Percentiles rank a stretch among this genome's conserved stretches.
These are phyloP conservation scores for Coenobita brevimanus DNA, from an alignment of 1,140 invertebrate genomes.

Conservation along the genomic window DNA sequence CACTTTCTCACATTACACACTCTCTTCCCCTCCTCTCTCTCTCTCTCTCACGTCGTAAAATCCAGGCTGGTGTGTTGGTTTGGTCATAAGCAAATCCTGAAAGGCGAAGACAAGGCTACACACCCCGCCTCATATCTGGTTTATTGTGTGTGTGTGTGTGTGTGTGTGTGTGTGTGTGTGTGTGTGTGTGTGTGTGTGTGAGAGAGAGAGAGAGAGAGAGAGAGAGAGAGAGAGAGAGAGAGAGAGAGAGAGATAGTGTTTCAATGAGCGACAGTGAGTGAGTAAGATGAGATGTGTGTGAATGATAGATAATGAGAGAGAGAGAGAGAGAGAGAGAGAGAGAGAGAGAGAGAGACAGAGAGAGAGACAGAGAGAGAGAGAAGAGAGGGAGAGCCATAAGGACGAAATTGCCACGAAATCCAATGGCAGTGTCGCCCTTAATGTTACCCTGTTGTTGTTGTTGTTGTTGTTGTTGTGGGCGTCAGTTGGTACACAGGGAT, in stretches of 20 bases:
- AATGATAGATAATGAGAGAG: not conserved
- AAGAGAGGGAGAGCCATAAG: too few species aligned
- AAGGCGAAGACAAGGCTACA: not conserved
- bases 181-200: constrained; percentile 15
- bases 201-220: constrained; percentile 9
- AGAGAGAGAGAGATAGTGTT: too few species aligned
- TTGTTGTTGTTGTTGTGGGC: too few species aligned
- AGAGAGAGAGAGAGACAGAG: not conserved
- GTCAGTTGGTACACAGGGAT: too few species aligned
- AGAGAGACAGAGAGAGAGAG: too few species aligned
- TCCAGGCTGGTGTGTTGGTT: not conserved
- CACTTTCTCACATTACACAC: too few species aligned
- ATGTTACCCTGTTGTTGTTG: too few species aligned
- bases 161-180: not conserved
- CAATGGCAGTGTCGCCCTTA: too few species aligned
- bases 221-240: constrained; percentile 32
- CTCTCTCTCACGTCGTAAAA: not conserved
- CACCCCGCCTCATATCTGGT: too few species aligned
- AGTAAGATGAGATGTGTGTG: not conserved
- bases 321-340: not conserved
- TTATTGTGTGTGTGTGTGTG: too few species aligned
- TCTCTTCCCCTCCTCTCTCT: constrained; percentile 8
- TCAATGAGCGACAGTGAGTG: not conserved
- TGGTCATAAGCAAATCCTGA: not conserved
- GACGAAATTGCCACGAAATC: too few species aligned